phyloP scores from a whole-genome alignment of 37 sponge, comb jelly and placozoan species.

The Theonella swinhoei region DNA sequence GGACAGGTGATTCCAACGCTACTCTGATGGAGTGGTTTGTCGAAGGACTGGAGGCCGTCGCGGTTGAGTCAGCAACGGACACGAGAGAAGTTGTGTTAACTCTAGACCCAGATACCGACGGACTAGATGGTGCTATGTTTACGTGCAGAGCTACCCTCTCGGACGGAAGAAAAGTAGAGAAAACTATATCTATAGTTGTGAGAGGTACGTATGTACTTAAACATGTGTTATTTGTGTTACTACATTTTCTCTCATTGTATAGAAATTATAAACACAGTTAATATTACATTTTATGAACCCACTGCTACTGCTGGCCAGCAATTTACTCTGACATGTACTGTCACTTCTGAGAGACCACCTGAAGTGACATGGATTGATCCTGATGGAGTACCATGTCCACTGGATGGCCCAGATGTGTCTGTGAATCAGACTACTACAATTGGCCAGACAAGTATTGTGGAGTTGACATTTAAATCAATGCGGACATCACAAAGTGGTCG shows the following conservation, averaged over 20 bases:
- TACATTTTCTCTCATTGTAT: neutral
- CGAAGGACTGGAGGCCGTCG: neutral
- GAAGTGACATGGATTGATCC: conserved; percentile 5
- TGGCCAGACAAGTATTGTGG: neutral
- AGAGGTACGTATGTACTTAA: neutral
- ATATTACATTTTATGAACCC: neutral
- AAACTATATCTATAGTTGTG: conserved; percentile 11
- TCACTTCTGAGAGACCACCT: neutral
- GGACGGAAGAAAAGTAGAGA: neutral
- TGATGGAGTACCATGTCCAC: neutral
- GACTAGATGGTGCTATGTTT: conserved; percentile 27
- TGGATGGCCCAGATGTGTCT: neutral
- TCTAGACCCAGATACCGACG: neutral
- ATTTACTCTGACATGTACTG: conserved; percentile 11
- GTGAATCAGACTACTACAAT: neutral
- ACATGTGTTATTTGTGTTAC: neutral
- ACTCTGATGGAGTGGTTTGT: neutral
- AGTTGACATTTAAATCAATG: neutral
- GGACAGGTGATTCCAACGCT: neutral
- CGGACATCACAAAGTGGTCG: conserved; percentile 13
- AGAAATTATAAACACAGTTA: neutral
- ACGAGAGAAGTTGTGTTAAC: neutral
- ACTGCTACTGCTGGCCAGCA: neutral
- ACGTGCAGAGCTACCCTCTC: conserved; percentile 6
- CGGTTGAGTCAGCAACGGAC: neutral